phyloP scores from a whole-genome alignment of 2,888 invertebrate species.

The Rhorus exstirpatorius region DNA sequence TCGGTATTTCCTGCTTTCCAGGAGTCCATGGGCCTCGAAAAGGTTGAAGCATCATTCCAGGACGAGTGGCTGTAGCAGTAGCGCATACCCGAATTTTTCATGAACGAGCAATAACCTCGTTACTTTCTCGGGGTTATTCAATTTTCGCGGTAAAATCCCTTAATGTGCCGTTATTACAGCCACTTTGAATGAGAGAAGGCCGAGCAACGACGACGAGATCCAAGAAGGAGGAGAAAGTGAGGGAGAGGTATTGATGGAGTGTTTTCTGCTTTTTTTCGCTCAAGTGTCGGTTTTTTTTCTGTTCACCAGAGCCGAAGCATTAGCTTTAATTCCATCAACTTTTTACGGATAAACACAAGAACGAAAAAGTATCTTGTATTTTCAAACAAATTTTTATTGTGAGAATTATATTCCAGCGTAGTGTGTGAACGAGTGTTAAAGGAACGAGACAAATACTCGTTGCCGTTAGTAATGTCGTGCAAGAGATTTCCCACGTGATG shows the following conservation, averaged over 20 bases:
- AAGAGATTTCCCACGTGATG: slow-evolving; percentile 78
- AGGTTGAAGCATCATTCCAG: slow-evolving; percentile 31
- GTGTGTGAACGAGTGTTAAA: slow-evolving; percentile 58
- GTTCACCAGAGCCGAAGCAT: slow-evolving; percentile 4
- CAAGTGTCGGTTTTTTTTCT: slow-evolving; percentile 45
- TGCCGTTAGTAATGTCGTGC: slow-evolving; percentile 52
- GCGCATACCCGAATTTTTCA: slow-evolving; percentile 74
- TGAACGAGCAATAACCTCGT: slow-evolving; percentile 81
- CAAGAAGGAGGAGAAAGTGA: not conserved
- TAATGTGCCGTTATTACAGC: slow-evolving; percentile 84
- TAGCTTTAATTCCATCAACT: slow-evolving; percentile 6
- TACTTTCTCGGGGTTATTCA: slow-evolving; percentile 82
- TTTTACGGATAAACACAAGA: slow-evolving; percentile 1
- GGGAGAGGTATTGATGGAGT: slow-evolving; percentile 56
- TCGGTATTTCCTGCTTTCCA: slow-evolving; percentile 53
- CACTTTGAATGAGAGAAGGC: slow-evolving; percentile 55
- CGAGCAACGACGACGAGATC: slow-evolving; percentile 47
- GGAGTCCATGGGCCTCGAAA: slow-evolving; percentile 34
- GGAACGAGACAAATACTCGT: slow-evolving; percentile 59
- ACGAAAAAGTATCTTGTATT: slow-evolving; percentile 8
- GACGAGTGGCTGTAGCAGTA: not conserved
- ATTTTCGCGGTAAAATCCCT: slow-evolving; percentile 84
- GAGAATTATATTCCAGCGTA: slow-evolving; percentile 34
- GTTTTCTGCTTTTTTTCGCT: slow-evolving; percentile 51
- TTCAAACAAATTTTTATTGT: slow-evolving; percentile 25